These are phyloP conservation scores for Pygoscelis antarcticus DNA, from an alignment of 2,113 vertebrate genomes.

Conservation along the genomic window DNA sequence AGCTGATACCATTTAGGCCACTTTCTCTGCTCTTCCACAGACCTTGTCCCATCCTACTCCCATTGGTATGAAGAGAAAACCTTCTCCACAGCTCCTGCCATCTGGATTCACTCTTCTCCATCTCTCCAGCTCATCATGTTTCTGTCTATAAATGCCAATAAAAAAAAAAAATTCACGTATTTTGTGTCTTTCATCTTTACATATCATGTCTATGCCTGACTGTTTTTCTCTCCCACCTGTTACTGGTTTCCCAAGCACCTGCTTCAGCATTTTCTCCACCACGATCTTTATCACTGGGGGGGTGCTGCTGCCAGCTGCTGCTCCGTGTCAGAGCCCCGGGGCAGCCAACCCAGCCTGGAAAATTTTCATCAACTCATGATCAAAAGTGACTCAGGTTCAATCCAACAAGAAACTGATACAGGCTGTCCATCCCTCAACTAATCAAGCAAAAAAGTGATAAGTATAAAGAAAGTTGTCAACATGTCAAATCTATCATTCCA, in stretches of 20 bases:
- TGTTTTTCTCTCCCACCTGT: not conserved
- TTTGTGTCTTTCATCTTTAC: not conserved
- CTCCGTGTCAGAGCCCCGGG: fast-evolving
- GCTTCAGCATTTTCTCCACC: not conserved
- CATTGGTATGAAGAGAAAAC: not conserved
- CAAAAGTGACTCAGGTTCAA: not conserved
- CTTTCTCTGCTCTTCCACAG: not conserved
- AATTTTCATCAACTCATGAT: fast-evolving
- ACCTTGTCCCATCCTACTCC: not conserved
- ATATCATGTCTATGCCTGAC: not conserved
- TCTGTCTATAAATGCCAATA: not conserved
- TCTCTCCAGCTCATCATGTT: not conserved
- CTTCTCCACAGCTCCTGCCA: not conserved
- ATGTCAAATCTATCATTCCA: not conserved
- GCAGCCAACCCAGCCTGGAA: not conserved
- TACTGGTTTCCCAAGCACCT: not conserved
- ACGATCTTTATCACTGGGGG: not conserved
- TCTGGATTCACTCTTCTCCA: not conserved
- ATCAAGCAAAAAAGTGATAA: not conserved
- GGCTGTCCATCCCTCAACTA: not conserved
- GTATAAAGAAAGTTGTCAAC: not conserved
- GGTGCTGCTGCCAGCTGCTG: not conserved
- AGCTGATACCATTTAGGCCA: not conserved
- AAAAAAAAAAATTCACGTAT: not conserved
- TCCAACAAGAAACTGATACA: not conserved